These are phyloP conservation scores for Leiothrix lutea DNA, from an alignment of 2,113 vertebrate genomes.

Conservation along the genomic window DNA sequence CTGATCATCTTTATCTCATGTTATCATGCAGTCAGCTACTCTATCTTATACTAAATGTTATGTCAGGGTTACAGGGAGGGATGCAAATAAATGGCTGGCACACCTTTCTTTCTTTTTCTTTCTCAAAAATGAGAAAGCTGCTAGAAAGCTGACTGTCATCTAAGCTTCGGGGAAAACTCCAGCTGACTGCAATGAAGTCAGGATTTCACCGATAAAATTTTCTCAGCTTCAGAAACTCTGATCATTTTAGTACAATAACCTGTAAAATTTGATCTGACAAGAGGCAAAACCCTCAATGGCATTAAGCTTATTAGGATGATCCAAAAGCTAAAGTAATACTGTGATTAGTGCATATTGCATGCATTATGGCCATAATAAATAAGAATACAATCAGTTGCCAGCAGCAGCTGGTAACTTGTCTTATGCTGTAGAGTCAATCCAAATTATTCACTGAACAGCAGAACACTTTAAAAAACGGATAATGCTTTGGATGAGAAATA, in stretches of 20 bases:
- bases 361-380: neutral
- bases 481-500: slow-evolving; percentile 5
- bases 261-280: slow-evolving; percentile 2
- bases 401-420: slow-evolving; percentile 10
- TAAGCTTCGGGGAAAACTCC: neutral
- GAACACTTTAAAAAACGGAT: neutral
- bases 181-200: neutral
- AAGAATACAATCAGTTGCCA: neutral
- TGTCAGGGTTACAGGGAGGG: neutral
- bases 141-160: neutral
- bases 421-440: neutral
- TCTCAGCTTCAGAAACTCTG: neutral
- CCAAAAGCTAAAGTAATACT: slow-evolving; percentile 15
- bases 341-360: neutral
- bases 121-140: neutral
- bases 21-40: neutral
- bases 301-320: slow-evolving; percentile 9
- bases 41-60: neutral
- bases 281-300: neutral
- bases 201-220: neutral
- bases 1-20: neutral
- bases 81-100: neutral
- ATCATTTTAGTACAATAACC: neutral
- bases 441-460: neutral
- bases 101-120: neutral